phyloP scores from a whole-genome alignment of 2,797 vertebrate genomes.

The Chelidonichthys spinosus region DNA sequence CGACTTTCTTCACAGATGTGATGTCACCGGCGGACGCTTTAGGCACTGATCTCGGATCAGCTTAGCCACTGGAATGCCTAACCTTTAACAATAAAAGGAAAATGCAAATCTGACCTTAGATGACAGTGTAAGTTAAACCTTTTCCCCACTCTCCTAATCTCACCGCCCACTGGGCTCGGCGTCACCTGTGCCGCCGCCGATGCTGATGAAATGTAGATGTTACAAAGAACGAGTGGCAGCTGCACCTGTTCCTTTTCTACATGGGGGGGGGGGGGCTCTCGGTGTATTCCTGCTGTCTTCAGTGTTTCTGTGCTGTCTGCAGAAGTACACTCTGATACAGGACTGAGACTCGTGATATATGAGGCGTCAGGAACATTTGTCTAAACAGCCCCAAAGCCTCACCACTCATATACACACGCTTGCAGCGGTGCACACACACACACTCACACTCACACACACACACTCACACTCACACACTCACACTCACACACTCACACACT shows the following conservation, averaged over 20 bases:
- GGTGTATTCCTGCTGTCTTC: conserved; percentile 52
- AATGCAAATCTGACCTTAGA: conserved; percentile 82
- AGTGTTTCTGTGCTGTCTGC: conserved; percentile 69
- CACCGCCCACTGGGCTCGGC: conserved; percentile 61
- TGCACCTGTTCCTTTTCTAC: conserved; percentile 69
- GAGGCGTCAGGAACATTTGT: conserved; percentile 69
- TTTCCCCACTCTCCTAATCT: conserved; percentile 71
- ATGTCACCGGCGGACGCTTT: conserved; percentile 57
- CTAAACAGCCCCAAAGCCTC: conserved; percentile 64
- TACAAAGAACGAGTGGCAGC: conserved; percentile 70
- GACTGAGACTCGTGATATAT: conserved; percentile 68
- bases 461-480: background rate
- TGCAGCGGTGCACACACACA: conserved; percentile 31
- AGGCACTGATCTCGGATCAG: conserved; percentile 75
- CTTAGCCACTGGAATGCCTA: conserved; percentile 72
- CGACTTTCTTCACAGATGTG: conserved; percentile 48
- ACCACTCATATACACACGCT: conserved; percentile 33
- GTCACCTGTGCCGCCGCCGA: conserved; percentile 63
- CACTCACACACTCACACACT: conserved; percentile 23
- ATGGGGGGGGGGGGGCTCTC: conserved; percentile 3
- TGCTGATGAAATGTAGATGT: conserved; percentile 77
- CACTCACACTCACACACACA: conserved; percentile 9
- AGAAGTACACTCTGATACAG: conserved; percentile 65
- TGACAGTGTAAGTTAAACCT: conserved; percentile 74
- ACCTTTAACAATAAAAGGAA: conserved; percentile 81